A percentile compares a stretch with the other conserved stretches of the same genome.
phyloP scores from a whole-genome alignment of 2,113 vertebrate genomes.

The Ceyx cyanopectus region DNA sequence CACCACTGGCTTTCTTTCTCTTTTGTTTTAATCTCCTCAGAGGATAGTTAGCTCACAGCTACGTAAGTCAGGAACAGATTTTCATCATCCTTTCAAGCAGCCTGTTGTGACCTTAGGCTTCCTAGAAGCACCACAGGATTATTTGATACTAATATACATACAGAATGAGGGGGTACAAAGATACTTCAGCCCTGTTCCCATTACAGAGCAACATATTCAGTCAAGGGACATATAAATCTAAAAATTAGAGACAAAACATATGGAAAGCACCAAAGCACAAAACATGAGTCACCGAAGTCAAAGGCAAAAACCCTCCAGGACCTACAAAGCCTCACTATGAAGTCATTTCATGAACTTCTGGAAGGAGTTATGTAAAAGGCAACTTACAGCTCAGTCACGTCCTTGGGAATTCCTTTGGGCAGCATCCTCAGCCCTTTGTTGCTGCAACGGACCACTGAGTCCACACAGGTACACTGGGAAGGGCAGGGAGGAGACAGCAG shows the following conservation, averaged over 20 bases:
- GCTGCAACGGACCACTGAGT: slow-evolving; percentile 94
- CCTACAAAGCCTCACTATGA: background rate
- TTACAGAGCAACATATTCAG: background rate
- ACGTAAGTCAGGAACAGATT: background rate
- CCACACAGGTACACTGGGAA: slow-evolving; percentile 91
- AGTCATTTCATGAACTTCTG: background rate
- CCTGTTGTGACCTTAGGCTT: background rate
- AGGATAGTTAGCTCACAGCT: slow-evolving; percentile 31
- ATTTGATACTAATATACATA: background rate
- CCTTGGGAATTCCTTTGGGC: slow-evolving; percentile 95
- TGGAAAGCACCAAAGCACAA: background rate
- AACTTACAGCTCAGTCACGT: slow-evolving; percentile 96
- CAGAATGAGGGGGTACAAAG: background rate
- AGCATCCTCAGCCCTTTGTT: slow-evolving; percentile 88
- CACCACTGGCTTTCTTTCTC: background rate
- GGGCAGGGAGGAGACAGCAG: slow-evolving; percentile 89
- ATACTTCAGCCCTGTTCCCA: background rate
- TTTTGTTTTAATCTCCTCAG: background rate
- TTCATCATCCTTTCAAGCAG: background rate
- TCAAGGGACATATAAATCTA: background rate
- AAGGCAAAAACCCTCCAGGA: background rate
- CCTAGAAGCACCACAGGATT: background rate
- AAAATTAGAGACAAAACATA: background rate
- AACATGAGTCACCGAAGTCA: background rate
- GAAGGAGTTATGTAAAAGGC: background rate